These are phyloP conservation scores for Odontophorus gujanensis DNA, from an alignment of 2,113 vertebrate species.

Conservation along the genomic window DNA sequence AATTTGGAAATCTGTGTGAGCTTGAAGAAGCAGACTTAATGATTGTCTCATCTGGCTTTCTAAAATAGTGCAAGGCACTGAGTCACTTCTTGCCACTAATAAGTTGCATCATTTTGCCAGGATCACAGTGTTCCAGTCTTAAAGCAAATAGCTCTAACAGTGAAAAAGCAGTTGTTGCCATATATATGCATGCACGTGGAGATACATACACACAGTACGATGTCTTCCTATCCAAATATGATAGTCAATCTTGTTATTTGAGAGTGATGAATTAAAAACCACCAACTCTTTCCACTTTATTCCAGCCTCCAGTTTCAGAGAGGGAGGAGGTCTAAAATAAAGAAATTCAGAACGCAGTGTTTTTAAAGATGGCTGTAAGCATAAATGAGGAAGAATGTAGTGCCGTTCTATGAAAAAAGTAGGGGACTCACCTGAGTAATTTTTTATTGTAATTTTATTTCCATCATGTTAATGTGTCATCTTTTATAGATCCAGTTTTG, in stretches of 20 bases:
- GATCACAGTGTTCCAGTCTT: constrained; percentile 67
- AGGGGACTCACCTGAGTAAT: neutral
- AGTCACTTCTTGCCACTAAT: constrained; percentile 61
- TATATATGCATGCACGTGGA: neutral
- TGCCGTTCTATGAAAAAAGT: neutral
- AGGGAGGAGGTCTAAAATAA: neutral
- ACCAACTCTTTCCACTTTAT: neutral
- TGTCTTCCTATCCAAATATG: neutral
- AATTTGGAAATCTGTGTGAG: neutral
- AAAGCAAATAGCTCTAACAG: constrained; percentile 51
- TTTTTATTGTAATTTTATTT: neutral
- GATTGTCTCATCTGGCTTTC: constrained; percentile 28
- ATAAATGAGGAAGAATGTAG: neutral
- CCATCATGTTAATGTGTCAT: rapidly evolving
- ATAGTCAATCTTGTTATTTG: neutral
- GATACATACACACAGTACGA: no score
- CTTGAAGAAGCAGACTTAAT: constrained; percentile 48
- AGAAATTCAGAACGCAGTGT: neutral
- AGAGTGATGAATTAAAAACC: neutral
- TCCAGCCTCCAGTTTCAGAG: neutral
- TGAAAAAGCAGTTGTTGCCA: constrained; percentile 24
- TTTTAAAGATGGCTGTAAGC: neutral
- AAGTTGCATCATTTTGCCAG: constrained; percentile 57
- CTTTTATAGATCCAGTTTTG: neutral
- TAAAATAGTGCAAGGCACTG: constrained; percentile 62